phyloP scores from a whole-genome alignment of 1,140 invertebrate genomes.

The Rhopalosiphum maidis region DNA sequence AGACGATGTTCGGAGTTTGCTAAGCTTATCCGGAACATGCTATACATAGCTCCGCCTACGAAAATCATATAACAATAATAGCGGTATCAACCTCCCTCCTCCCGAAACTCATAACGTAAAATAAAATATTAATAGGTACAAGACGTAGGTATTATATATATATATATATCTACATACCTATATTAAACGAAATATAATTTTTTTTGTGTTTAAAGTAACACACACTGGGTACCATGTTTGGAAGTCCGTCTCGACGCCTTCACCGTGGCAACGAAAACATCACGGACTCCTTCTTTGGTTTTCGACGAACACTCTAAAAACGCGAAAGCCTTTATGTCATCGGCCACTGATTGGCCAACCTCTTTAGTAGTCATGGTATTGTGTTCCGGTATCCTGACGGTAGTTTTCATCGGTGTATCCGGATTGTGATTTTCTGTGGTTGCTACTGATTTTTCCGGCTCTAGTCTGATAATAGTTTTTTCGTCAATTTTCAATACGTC shows the following conservation, averaged over 20 bases:
- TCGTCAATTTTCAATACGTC: neutral
- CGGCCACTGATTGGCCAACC: slow-evolving; percentile 72
- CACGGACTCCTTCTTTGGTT: slow-evolving; percentile 74
- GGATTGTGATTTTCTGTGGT: neutral
- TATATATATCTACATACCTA: neutral
- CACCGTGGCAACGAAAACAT: slow-evolving; percentile 76
- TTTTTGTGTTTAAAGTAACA: neutral
- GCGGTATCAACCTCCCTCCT: too few species aligned
- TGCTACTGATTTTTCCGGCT: neutral
- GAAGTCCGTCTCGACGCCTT: slow-evolving; percentile 65
- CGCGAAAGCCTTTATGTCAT: slow-evolving; percentile 74
- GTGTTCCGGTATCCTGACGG: neutral
- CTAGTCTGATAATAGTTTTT: neutral
- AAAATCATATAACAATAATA: too few species aligned
- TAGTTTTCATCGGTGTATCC: neutral
- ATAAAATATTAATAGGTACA: neutral
- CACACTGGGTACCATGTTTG: neutral
- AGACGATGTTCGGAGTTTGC: too few species aligned
- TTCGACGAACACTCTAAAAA: slow-evolving; percentile 78
- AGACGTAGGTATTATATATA: neutral
- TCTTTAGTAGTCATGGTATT: slow-evolving; percentile 62
- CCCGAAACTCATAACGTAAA: neutral
- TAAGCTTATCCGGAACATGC: too few species aligned
- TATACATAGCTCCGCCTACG: too few species aligned
- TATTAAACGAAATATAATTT: neutral